Evolutionary conservation across 2,888 invertebrate species (phyloP).

Genomic region (Cerastis leucographa): DNA sequence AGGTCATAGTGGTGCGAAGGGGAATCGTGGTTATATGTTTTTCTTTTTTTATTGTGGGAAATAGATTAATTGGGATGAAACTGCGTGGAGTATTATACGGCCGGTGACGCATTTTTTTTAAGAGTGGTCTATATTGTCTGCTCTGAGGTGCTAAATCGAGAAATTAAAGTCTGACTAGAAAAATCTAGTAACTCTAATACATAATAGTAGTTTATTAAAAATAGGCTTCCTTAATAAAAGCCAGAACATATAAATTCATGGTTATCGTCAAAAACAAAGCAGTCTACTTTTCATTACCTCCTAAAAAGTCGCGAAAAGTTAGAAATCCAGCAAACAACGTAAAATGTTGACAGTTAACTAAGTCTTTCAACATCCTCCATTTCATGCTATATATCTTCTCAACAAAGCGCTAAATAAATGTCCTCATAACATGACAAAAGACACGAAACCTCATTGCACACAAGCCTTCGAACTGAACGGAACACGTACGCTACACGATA

Average conservation of each 20-base stretch:
- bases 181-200: not conserved
- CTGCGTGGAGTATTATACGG: not conserved
- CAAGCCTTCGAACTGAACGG: constrained; percentile 7
- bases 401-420: constrained; percentile 29
- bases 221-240: not conserved
- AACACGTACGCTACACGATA: constrained; percentile 31
- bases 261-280: not conserved
- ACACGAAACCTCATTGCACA: constrained; percentile 2
- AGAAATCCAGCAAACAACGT: not conserved
- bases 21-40: constrained; percentile 15
- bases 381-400: not conserved
- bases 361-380: not conserved
- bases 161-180: not conserved
- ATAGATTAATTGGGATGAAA: constrained; percentile 1
- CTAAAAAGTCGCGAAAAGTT: not conserved
- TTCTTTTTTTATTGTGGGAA: constrained; percentile 16
- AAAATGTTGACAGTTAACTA: not conserved
- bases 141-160: not conserved
- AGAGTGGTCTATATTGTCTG: not conserved
- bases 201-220: not conserved
- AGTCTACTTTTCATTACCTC: not conserved
- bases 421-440: constrained; percentile 28
- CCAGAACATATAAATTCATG: not conserved
- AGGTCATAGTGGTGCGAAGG: not conserved
- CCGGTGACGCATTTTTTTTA: not conserved